Conservation (phyloP, 2,797 vertebrate genomes). For the Rallus crepitans region DNA sequence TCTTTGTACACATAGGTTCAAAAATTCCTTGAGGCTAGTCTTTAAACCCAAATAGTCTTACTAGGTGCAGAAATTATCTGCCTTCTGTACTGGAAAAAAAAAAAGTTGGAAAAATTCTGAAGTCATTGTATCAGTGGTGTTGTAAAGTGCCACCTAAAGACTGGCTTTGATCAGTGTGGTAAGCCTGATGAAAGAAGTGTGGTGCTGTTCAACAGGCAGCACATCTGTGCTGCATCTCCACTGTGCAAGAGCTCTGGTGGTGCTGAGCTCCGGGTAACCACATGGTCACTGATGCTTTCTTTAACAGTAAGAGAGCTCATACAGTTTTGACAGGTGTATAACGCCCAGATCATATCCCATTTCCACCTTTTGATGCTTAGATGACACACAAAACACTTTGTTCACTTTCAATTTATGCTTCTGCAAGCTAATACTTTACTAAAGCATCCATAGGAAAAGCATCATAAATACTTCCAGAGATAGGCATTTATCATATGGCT, state of each 20-base stretch:
- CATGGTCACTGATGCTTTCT: neutral
- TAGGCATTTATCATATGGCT: neutral
- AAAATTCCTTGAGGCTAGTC: neutral
- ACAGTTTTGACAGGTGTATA: neutral
- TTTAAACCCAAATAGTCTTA: neutral
- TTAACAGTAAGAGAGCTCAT: neutral
- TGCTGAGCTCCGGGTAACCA: neutral
- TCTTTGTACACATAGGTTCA: fast-evolving
- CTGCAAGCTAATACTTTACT: neutral
- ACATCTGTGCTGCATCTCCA: neutral
- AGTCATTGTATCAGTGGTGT: neutral
- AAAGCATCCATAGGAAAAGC: neutral
- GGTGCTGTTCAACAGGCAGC: neutral
- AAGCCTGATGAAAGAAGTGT: neutral
- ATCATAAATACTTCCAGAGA: neutral
- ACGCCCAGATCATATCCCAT: neutral
- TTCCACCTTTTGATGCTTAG: neutral
- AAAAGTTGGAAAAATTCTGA: neutral
- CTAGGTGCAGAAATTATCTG: neutral
- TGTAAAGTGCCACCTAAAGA: fast-evolving
- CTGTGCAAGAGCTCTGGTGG: neutral
- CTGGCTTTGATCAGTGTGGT: neutral
- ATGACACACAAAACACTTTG: neutral
- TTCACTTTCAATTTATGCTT: neutral
- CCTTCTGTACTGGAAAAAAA: neutral